Base-by-base conservation (phyloP, 2,113 vertebrate genomes). In the Tetrao urogallus region DNA sequence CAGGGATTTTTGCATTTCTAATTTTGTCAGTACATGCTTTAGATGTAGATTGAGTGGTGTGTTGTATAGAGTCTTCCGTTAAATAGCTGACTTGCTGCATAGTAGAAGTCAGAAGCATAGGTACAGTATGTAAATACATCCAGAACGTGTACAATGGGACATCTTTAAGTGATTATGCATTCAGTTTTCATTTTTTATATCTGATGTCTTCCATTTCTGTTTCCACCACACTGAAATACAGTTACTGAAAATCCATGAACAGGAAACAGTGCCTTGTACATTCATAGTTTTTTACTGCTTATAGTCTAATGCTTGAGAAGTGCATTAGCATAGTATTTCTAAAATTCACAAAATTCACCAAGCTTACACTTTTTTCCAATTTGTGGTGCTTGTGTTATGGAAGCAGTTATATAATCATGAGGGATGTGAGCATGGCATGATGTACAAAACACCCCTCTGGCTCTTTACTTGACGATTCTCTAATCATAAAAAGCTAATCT, bases 401-500 rank as follows among this genome's bases (percentile, higher is more conserved):
- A 74, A 88, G 61, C 13, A 81, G 47, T 88, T 81, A 67, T 63
- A 20, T 81, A 78, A 83, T 83, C 47, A 60, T 32, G 77, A 67
- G 43, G 47, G 75, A 83, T 83, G 45, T 43, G 69, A 86, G n/a
- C 56, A n/a, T 4, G 19, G 27, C 82, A 14, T 73, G 45, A 80
- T n/a, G 13, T 96, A 52, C 79, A 78, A 47, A 96, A 71, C 42
- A 58, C 60, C 69, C 76, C 52, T 86, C 81, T 70, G 54, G 50
- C 54, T 82, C 85, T 92, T 86, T 91, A 89, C 56, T 92, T 0
- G 3, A 89, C 83, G 67, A 71, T 86, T 83, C 73, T 48, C 69
- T 32, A 28, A 60, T 90, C 56, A 52, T 58, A 54, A 86, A 95
- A 94, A 96, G 72, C 78, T 92, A 96, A 96, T 75, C 45, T 93